Conservation (phyloP, 1,140 invertebrate genomes). For the Papilio xuthus region DNA sequence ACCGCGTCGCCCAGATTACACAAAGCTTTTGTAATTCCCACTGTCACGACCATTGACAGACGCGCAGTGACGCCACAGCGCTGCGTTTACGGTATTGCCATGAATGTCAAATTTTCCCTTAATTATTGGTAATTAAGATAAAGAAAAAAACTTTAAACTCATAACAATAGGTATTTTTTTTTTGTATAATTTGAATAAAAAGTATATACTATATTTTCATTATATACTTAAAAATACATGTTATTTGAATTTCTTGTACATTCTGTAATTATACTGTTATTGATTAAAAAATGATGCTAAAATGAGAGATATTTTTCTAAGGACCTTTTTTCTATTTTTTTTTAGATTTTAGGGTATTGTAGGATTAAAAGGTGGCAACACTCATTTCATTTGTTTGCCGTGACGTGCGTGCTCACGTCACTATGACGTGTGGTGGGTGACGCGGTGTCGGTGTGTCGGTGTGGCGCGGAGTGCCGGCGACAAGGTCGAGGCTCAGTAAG, state of each 20-base stretch:
- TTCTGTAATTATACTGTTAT: background rate
- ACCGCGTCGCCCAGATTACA: background rate
- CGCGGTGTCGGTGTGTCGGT: constrained; percentile 8
- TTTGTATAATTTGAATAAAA: too few species aligned
- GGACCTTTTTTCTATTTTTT: too few species aligned
- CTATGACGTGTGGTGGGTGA: constrained; percentile 49
- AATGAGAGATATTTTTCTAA: background rate
- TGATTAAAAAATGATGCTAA: background rate
- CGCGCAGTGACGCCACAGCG: background rate
- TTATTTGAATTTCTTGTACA: background rate
- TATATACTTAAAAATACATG: background rate
- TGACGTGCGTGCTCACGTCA: constrained; percentile 49
- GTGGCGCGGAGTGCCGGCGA: constrained; percentile 26
- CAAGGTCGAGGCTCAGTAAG: constrained; percentile 55
- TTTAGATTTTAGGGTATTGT: background rate
- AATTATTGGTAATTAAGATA: background rate
- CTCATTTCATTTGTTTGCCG: constrained; percentile 44
- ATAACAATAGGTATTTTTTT: too few species aligned
- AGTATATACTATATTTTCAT: background rate
- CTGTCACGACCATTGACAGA: background rate
- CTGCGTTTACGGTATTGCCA: background rate
- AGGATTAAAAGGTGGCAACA: constrained; percentile 11
- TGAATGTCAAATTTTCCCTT: background rate
- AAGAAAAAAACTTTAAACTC: background rate
- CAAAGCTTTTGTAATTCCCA: constrained; percentile 8